Conservation (phyloP, 2,113 vertebrate genomes). For the Lepus europaeus region DNA sequence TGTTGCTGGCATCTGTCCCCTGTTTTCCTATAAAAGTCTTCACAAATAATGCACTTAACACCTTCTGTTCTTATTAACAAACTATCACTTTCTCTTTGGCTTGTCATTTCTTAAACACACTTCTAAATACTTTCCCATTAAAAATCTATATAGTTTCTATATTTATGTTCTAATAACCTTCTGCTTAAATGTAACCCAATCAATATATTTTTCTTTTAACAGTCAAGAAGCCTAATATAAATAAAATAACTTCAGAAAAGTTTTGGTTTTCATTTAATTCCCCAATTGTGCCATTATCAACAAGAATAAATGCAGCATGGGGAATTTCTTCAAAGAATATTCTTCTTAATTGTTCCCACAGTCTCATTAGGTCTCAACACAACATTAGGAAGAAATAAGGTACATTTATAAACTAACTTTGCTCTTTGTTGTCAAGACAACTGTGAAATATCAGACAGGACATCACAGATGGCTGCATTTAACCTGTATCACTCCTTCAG, state of each 20-base stretch:
- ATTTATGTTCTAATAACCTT: neutral
- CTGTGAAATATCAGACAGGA: neutral
- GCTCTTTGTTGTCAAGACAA: conserved; percentile 5
- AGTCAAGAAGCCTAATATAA: neutral
- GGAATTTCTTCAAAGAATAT: neutral
- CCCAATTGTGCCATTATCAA: neutral
- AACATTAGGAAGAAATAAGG: conserved; percentile 5
- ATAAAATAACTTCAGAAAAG: neutral
- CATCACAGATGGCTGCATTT: neutral
- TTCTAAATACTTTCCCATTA: conserved; percentile 72
- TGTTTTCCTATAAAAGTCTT: conserved; percentile 79
- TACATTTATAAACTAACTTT: neutral
- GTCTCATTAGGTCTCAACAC: neutral
- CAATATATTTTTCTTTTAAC: neutral
- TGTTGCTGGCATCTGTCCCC: conserved; percentile 82
- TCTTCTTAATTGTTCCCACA: neutral
- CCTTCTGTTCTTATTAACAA: conserved; percentile 74
- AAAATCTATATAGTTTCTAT: neutral
- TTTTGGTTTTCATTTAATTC: neutral
- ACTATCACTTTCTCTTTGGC: conserved; percentile 70
- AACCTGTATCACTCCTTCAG: neutral
- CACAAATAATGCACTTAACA: conserved; percentile 80
- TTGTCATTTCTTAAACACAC: conserved; percentile 66
- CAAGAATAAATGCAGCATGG: neutral
- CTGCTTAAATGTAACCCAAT: neutral